A percentile compares a stretch with the other conserved stretches of the same genome.
phyloP scores from a whole-genome alignment of 2,113 vertebrate species.

The Percopsis transmontana region DNA sequence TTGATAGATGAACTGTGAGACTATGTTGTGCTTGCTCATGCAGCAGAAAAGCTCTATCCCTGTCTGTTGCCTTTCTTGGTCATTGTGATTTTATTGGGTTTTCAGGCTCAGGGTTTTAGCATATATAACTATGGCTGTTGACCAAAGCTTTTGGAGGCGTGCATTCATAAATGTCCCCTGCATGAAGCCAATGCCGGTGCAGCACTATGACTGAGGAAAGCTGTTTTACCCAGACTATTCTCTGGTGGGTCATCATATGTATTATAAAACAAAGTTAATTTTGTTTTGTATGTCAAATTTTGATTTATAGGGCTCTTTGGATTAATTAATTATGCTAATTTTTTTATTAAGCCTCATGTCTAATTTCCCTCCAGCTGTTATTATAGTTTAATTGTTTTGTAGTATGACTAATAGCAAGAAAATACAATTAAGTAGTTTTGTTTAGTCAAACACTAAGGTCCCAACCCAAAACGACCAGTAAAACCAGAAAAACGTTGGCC shows the following conservation, averaged over 20 bases:
- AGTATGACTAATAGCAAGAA: neutral
- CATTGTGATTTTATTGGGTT: neutral
- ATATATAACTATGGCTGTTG: conserved; percentile 5
- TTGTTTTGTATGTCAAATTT: neutral
- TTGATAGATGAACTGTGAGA: neutral
- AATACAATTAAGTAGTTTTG: neutral
- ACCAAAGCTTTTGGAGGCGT: neutral
- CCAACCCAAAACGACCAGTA: neutral
- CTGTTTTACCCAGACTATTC: neutral
- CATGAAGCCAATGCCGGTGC: too few species aligned
- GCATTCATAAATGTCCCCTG: neutral
- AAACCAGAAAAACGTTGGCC: neutral
- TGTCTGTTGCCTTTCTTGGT: conserved; percentile 32
- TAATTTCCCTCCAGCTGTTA: neutral
- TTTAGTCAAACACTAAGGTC: neutral
- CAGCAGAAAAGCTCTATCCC: conserved; percentile 12
- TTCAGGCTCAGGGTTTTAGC: conserved; percentile 11
- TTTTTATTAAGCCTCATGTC: neutral
- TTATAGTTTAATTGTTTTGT: neutral
- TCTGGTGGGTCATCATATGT: neutral
- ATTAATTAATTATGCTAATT: neutral
- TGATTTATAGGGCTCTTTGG: neutral
- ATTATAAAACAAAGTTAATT: neutral
- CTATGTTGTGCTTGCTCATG: neutral
- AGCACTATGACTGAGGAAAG: conserved; percentile 1